These are phyloP conservation scores for Drymonia ruficornis DNA, from an alignment of 2,888 invertebrate species.

Conservation along the genomic window DNA sequence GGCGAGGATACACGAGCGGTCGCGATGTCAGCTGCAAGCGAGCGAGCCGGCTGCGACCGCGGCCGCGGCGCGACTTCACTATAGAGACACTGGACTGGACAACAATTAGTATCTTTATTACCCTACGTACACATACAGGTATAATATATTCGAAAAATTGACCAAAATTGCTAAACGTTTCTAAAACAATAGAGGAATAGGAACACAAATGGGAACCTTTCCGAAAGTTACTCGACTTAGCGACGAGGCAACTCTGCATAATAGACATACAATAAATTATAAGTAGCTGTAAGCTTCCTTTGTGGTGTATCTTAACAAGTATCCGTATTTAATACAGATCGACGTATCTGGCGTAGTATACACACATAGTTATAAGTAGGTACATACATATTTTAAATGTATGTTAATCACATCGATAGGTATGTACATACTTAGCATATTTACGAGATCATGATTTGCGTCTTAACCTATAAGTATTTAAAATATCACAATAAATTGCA, in stretches of 20 bases:
- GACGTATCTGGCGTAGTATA: slow-evolving; percentile 48
- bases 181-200: slow-evolving; percentile 41
- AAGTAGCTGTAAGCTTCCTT: slow-evolving; percentile 18
- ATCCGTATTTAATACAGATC: slow-evolving; percentile 65
- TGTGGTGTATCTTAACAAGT: not conserved
- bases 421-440: slow-evolving; percentile 66
- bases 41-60: slow-evolving; percentile 12
- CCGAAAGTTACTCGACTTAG: slow-evolving; percentile 31
- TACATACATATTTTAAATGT: slow-evolving; percentile 61
- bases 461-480: slow-evolving; percentile 81
- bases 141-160: slow-evolving; percentile 72
- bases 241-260: slow-evolving; percentile 34
- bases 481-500: slow-evolving; percentile 86
- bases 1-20: slow-evolving; percentile 43
- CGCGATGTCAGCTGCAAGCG: slow-evolving; percentile 31
- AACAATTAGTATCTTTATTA: slow-evolving; percentile 63
- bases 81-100: slow-evolving; percentile 46
- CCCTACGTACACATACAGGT: slow-evolving; percentile 65
- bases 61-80: not conserved
- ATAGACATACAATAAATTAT: slow-evolving; percentile 36
- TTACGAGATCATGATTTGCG: slow-evolving; percentile 75
- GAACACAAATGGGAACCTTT: slow-evolving; percentile 34
- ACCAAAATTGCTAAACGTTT: slow-evolving; percentile 73
- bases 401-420: slow-evolving; percentile 76
- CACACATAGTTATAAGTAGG: slow-evolving; percentile 47